phyloP scores from a whole-genome alignment of 2,113 vertebrate species.

The Cyanistes caeruleus region DNA sequence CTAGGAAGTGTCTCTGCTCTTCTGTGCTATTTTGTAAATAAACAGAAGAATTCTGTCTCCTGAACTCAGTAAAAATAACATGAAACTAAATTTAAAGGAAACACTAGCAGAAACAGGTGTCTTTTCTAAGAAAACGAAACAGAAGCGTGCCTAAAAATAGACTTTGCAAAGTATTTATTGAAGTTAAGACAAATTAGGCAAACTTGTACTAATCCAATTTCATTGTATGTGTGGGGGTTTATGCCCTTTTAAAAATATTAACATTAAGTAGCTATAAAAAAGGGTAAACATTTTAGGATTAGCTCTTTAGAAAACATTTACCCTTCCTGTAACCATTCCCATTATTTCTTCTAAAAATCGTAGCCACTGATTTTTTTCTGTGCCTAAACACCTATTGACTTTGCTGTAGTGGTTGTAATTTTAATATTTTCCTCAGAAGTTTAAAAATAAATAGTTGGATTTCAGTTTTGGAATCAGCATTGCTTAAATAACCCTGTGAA shows the following conservation, averaged over 20 bases:
- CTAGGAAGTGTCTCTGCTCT: neutral
- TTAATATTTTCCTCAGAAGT: neutral
- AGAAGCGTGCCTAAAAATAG: neutral
- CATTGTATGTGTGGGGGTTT: neutral
- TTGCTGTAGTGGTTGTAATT: neutral
- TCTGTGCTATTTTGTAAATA: neutral
- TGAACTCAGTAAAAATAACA: neutral
- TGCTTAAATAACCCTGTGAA: neutral
- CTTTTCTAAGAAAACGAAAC: neutral
- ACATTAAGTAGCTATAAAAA: neutral
- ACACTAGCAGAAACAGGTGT: neutral
- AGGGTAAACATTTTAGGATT: neutral
- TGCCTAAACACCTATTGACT: neutral
- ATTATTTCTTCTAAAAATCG: neutral
- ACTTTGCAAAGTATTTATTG: neutral
- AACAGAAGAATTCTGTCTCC: neutral
- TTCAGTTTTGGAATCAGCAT: neutral
- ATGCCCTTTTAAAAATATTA: neutral
- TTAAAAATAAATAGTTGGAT: neutral
- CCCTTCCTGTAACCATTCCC: neutral
- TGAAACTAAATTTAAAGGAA: neutral
- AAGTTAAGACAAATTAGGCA: neutral
- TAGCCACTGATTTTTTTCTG: neutral
- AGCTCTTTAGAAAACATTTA: neutral
- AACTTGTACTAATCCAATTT: neutral